Evolutionary conservation across 2,797 vertebrate species (phyloP).

Genomic region (Schizopygopsis pylzovi): DNA sequence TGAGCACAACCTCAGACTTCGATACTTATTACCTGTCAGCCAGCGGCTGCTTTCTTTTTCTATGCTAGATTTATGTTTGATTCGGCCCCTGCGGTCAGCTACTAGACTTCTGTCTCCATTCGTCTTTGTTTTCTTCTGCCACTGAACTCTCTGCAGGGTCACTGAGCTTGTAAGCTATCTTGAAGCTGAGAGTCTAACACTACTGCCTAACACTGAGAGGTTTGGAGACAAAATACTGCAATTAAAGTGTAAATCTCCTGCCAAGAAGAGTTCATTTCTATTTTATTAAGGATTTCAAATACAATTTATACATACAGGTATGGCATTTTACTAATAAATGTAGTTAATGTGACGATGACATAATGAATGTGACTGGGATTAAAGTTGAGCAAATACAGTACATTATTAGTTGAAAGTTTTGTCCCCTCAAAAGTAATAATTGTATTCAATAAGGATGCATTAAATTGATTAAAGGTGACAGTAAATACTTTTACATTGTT

Average conservation of each 20-base stretch:
- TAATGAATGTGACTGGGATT: background rate
- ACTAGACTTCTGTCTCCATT: constrained; percentile 27
- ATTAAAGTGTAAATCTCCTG: background rate
- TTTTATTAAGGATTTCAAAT: background rate
- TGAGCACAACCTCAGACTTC: constrained; percentile 39
- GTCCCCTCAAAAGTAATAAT: background rate
- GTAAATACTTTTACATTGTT: background rate
- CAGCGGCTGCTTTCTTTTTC: constrained; percentile 43
- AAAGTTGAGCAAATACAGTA: background rate
- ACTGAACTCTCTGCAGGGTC: constrained; percentile 27
- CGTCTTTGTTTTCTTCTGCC: constrained; percentile 31
- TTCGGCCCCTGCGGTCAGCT: constrained; percentile 34
- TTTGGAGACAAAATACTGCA: background rate
- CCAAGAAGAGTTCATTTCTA: background rate
- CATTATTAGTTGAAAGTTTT: background rate
- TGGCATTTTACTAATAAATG: background rate
- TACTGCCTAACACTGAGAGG: background rate
- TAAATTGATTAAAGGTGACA: background rate
- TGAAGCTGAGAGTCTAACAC: background rate
- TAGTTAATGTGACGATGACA: background rate
- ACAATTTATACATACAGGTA: background rate
- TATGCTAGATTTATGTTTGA: constrained; percentile 46
- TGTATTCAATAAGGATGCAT: background rate
- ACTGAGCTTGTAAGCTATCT: constrained; percentile 18
- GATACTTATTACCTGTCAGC: constrained; percentile 58